Evolutionary conservation across 2,113 vertebrate genomes (phyloP), one percentile per base, ranked within the genome.

Genomic region (Lutjanus erythropterus): DNA sequence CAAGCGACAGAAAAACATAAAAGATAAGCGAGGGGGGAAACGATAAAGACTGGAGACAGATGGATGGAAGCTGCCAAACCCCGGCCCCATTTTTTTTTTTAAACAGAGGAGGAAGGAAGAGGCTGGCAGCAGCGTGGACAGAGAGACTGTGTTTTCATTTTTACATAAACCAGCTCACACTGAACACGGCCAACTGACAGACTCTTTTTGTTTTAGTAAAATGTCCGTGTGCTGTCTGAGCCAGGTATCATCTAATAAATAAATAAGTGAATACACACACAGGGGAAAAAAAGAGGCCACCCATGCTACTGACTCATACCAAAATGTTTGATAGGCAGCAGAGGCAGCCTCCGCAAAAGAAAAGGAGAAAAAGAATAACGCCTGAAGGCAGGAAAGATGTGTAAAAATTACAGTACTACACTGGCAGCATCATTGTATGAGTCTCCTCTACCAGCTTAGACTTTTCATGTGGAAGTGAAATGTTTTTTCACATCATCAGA

Each of bases 251-350:
- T 79, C 6, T 29, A 52, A 69, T 16, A 81, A 60, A 75, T 61
- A 61, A 86, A 71, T 72, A 81, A 50, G 25, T 46, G 39, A 18
- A 72, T 2, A 49, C 9, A 72, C 44, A 65, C n/a, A 42, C 2
- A 11, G 53, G 3, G 9, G 8, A n/a, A 50, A 11, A 8, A 59
- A 29, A 62, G 44, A 72, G 39, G 33, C 56, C 66, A 74, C 42
- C n/a, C 18, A 18, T 69, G 39, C 62, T 44, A 33, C 47, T 80
- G 76, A 83, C 64, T 69, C 58, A 75, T 37, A 27, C 31, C 39
- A 9, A 59, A 75, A 61, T 61, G 47, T 73, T 67, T 72, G 67
- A 73, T 35, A 59, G 64, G 71, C 37, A 75, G 71, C 5, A 23
- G 18, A 61, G 25, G 31, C 49, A 23, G 50, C 65, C 50, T 55